These are phyloP conservation scores for Rotaria sp. DNA, from an alignment of 2,888 invertebrate genomes.

Conservation along the genomic window DNA sequence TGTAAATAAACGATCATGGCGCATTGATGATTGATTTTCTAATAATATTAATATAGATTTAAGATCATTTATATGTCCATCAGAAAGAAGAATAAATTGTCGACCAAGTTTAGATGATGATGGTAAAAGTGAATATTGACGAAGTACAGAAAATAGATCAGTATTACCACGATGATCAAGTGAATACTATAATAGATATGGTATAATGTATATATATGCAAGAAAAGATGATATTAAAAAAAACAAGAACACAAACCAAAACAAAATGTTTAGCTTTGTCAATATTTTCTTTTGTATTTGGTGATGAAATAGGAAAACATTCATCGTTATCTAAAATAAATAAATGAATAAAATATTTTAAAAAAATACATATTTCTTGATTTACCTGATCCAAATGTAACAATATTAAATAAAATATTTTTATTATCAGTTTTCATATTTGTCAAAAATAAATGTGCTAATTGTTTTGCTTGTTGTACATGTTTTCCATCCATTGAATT, in stretches of 20 bases:
- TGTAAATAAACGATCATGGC: slow-evolving; percentile 40
- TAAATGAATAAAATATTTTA: not conserved
- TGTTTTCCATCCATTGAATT: slow-evolving; percentile 54
- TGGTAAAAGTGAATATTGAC: slow-evolving; percentile 19
- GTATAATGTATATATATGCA: too few relatives aligned
- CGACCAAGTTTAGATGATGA: not conserved
- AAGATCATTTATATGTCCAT: not conserved
- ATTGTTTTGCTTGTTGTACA: slow-evolving; percentile 41
- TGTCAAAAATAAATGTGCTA: slow-evolving; percentile 18
- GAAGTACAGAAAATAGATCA: not conserved
- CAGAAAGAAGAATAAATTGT: slow-evolving; percentile 5
- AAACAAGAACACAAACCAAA: not conserved
- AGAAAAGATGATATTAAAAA: too few relatives aligned
- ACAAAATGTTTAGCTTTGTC: slow-evolving; percentile 22
- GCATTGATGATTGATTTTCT: not conserved
- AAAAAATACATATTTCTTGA: too few relatives aligned
- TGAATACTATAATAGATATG: not conserved
- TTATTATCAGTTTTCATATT: not conserved
- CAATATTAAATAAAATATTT: slow-evolving; percentile 22
- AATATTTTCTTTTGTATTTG: slow-evolving; percentile 17
- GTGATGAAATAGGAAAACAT: slow-evolving; percentile 25
- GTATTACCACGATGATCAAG: slow-evolving; percentile 22
- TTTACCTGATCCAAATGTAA: slow-evolving; percentile 19
- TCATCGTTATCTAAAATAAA: slow-evolving; percentile 7
- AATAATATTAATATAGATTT: not conserved